These are phyloP conservation scores for Pyrocephalus nanus DNA, from an alignment of 2,797 vertebrate genomes.

Conservation along the genomic window DNA sequence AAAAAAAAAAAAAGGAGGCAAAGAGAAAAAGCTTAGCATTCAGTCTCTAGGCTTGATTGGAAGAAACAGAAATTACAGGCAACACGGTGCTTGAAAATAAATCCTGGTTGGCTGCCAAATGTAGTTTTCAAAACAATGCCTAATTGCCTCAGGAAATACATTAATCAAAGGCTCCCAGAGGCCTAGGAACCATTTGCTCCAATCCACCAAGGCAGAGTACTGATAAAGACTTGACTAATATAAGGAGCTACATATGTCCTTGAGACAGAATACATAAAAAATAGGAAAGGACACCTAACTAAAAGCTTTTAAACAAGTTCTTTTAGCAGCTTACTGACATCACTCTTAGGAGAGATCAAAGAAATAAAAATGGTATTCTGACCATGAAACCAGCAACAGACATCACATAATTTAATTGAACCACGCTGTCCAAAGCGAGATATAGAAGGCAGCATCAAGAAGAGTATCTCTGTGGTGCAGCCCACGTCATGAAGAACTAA, in stretches of 20 bases:
- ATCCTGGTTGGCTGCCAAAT: conserved; percentile 4
- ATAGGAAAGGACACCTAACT: not conserved
- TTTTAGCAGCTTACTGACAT: not conserved
- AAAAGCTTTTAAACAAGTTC: not conserved
- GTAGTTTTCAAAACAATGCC: conserved; percentile 38
- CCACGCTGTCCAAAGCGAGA: not conserved
- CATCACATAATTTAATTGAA: not conserved
- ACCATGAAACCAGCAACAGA: not conserved
- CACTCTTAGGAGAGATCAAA: not conserved
- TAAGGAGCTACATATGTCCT: not conserved
- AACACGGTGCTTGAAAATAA: not conserved
- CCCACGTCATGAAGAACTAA: fast-evolving
- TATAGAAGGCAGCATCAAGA: not conserved
- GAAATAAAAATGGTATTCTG: not conserved
- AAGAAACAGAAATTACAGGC: not conserved
- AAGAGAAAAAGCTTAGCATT: not conserved
- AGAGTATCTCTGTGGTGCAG: not conserved
- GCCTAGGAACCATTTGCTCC: not conserved
- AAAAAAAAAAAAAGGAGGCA: not conserved
- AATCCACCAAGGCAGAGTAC: not conserved
- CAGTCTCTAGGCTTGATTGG: not conserved
- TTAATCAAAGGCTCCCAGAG: not conserved
- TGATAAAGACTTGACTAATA: not conserved
- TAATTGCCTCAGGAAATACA: conserved; percentile 36
- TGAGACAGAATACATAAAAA: not conserved